A percentile compares a stretch with the other conserved stretches of the same genome.
Evolutionary conservation across 2,888 invertebrate species (phyloP).

Genomic region (Arctia plantaginis): DNA sequence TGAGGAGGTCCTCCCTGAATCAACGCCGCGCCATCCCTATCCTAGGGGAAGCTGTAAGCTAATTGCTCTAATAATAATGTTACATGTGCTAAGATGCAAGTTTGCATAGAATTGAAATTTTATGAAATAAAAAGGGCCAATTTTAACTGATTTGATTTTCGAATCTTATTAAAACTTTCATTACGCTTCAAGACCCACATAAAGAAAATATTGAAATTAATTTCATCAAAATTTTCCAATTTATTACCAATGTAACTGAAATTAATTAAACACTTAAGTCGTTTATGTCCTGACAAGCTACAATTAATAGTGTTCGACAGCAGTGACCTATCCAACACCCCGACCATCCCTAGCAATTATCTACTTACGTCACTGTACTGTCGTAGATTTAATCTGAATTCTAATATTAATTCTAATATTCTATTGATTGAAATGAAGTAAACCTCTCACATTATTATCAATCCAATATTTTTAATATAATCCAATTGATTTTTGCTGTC

Average conservation of each 20-base stretch:
- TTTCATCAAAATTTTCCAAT: neutral
- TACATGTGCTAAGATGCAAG: too few species aligned
- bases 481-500: too few species aligned
- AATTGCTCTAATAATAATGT: too few species aligned
- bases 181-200: neutral
- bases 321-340: constrained; percentile 10
- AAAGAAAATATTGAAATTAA: neutral
- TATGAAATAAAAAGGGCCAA: too few species aligned
- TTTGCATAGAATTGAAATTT: too few species aligned
- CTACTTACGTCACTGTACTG: neutral
- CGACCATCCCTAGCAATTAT: constrained; percentile 16
- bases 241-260: neutral
- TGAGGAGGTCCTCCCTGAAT: too few species aligned
- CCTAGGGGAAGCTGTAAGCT: too few species aligned
- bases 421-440: neutral
- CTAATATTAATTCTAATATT: constrained; percentile 17
- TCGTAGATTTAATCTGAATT: neutral
- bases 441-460: too few species aligned
- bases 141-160: too few species aligned
- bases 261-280: constrained; percentile 3
- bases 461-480: too few species aligned
- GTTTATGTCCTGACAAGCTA: constrained; percentile 6
- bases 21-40: too few species aligned
- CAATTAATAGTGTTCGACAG: constrained; percentile 20
- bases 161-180: too few species aligned